Conservation (phyloP, 2,888 invertebrate genomes). For the Odontomyia ornata region DNA sequence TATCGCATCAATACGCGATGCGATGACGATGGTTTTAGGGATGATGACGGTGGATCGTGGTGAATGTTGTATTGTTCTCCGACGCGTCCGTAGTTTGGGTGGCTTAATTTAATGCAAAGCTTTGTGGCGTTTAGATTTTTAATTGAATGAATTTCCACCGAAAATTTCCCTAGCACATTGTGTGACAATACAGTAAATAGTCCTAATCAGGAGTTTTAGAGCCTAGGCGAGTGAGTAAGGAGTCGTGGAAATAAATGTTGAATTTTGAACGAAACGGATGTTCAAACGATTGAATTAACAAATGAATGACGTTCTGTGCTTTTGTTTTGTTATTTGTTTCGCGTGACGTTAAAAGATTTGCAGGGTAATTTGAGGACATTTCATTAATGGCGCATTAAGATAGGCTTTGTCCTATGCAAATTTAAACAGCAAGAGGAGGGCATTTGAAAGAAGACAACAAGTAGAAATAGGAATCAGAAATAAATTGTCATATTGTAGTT, state of each 20-base stretch:
- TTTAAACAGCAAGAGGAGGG: background rate
- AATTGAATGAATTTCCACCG: constrained; percentile 10
- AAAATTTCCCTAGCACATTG: background rate
- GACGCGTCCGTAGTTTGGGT: background rate
- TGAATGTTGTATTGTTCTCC: too few relatives aligned
- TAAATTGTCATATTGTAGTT: too few relatives aligned
- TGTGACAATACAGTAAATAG: background rate
- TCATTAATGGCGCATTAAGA: background rate
- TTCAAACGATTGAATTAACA: background rate
- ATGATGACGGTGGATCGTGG: background rate
- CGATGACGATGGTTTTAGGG: background rate
- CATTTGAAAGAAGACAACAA: too few relatives aligned
- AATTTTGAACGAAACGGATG: background rate
- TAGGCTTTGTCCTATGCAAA: background rate
- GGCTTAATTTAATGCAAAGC: constrained; percentile 2
- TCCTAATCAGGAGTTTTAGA: background rate
- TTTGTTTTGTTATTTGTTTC: background rate
- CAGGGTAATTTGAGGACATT: background rate
- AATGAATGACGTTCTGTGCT: background rate
- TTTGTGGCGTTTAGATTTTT: constrained; percentile 7
- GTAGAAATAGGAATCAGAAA: too few relatives aligned
- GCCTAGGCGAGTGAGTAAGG: background rate
- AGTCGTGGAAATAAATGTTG: background rate
- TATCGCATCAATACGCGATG: background rate
- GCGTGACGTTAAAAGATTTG: background rate